phyloP scores from a whole-genome alignment of 2,888 invertebrate species.

The Aspidiotus destructor region DNA sequence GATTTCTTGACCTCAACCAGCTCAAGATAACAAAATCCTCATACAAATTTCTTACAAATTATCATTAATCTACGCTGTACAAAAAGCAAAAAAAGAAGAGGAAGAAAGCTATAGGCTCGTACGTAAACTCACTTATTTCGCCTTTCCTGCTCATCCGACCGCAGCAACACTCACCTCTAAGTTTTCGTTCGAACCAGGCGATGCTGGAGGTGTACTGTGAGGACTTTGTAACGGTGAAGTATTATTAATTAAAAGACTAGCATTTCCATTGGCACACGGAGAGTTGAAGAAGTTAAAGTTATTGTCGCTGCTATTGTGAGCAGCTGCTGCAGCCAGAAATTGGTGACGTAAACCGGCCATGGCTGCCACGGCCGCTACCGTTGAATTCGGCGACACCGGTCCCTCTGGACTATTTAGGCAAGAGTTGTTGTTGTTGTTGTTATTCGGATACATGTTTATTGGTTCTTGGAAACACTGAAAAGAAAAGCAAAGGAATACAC shows the following conservation, averaged over 20 bases:
- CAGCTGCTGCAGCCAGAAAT: conserved; percentile 54
- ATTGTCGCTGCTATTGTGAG: conserved; percentile 36
- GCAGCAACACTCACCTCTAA: conserved; percentile 37
- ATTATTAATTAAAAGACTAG: conserved; percentile 33
- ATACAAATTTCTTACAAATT: no score
- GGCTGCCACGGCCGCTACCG: conserved; percentile 71
- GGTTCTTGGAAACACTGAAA: conserved; percentile 42
- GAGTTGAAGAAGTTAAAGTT: conserved; percentile 33
- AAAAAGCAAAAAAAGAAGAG: conserved; percentile 8
- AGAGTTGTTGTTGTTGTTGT: conserved; percentile 33
- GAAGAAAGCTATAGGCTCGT: not conserved
- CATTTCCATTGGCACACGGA: conserved; percentile 34
- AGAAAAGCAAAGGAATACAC: not conserved
- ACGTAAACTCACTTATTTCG: conserved; percentile 15
- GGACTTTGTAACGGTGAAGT: conserved; percentile 36
- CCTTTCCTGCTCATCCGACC: conserved; percentile 16
- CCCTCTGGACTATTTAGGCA: conserved; percentile 39
- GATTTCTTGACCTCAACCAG: no score
- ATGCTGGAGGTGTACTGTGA: conserved; percentile 36
- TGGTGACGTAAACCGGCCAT: conserved; percentile 77
- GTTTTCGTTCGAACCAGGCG: conserved; percentile 38
- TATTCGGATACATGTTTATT: conserved; percentile 41
- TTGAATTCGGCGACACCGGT: conserved; percentile 48
- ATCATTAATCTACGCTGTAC: not conserved
- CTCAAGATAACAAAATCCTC: no score